Base-by-base conservation (phyloP, 2,888 invertebrate genomes). In the Galerucella pusilla region DNA sequence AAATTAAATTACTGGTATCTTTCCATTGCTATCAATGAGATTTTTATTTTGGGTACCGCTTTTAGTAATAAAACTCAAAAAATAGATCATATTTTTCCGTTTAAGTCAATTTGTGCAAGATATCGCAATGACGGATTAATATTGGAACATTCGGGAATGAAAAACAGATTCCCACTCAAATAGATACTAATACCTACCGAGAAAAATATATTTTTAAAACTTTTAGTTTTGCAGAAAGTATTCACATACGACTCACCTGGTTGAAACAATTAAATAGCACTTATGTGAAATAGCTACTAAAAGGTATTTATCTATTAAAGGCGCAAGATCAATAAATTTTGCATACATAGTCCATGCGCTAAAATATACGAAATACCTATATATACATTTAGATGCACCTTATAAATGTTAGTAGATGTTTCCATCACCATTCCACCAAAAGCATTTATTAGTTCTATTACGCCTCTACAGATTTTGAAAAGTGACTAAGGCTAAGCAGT, bases 251-350 rank as follows among this genome's bases (percentile, higher is more conserved):
- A 69, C 69, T 69, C 69, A 69, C 69, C 69, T 69, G 61, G 64
- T 63, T 68, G 46, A 69, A 64, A 70, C 35, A 59, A 63, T 63
- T 54, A 72, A 49, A 60, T 72, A 72, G 64, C 72, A 72, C 66
- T 72, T 67, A 65, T 70, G 66, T 72, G 72, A 72, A 72, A 72
- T 72, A 35, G 66, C 66, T 73, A 66, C 28, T 42, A 60, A 57
- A 57, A 71, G 66, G 10, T 57, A 16, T 65, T 59, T n/a, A 66
- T 64, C 68, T 66, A 74, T 60, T 65, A 59, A 71, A 75, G 67
- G 74, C 70, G 69, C 65, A 74, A 66, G 65, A 69, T 69, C 57
- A 65, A 69, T 69, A 74, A 54, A 46, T 54, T 73, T 64, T 71
- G 45, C 49, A n/a, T 46, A 61, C 46, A 57, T 61, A 61, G 61